Evolutionary conservation across 2,113 vertebrate species (phyloP).

Genomic region (Alethe castanea): DNA sequence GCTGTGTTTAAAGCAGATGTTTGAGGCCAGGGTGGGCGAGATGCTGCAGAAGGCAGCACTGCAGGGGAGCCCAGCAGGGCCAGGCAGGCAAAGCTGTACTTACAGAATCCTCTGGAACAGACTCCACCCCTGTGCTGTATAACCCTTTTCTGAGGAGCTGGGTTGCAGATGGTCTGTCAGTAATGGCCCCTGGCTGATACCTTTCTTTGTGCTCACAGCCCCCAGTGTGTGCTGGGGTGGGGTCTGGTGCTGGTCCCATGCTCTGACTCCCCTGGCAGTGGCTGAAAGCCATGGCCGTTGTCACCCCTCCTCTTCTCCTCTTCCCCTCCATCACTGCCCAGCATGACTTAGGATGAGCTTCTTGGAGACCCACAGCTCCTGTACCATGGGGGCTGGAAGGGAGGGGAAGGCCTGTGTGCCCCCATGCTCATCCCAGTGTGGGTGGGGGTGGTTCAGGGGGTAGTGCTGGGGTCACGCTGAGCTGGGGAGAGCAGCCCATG

Average conservation of each 20-base stretch:
- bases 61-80: not conserved
- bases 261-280: accelerated
- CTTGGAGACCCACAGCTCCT: not conserved
- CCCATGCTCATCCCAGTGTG: accelerated
- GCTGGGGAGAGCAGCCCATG: not conserved
- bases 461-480: accelerated
- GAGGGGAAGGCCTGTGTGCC: not conserved
- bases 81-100: not conserved
- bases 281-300: not conserved
- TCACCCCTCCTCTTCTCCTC: not conserved
- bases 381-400: not conserved
- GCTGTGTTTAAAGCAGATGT: not conserved
- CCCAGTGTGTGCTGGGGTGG: not conserved
- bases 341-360: not conserved
- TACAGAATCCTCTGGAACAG: not conserved
- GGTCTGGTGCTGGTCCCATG: not conserved
- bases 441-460: accelerated
- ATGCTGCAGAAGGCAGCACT: not conserved
- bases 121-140: accelerated
- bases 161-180: not conserved
- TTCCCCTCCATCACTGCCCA: not conserved
- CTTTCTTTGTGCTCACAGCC: not conserved
- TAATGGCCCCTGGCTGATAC: not conserved
- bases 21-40: not conserved
- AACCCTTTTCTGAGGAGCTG: not conserved